Base-by-base conservation (phyloP, 1,140 invertebrate species). In the Diuraphis noxia region DNA sequence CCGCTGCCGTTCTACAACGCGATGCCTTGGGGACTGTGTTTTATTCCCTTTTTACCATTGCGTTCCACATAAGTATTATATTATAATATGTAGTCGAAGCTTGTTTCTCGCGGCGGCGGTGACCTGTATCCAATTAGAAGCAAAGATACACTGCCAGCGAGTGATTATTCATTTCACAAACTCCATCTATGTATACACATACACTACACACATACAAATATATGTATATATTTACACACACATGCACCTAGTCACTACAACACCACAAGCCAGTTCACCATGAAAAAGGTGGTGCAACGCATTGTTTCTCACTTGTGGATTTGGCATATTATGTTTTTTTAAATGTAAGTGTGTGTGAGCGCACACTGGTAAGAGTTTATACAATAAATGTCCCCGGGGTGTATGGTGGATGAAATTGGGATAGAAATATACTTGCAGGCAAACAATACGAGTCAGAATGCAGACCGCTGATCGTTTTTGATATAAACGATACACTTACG, bases 51-150 rank as follows among this genome's bases (percentile, higher is more conserved):
- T 84, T 43, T 43, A 84, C 41, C 82, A n/a, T 84, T 43, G 82
- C 82, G 82, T n/a, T n/a, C 30, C 30, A 41, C 23, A 84, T n/a
- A 84, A 41, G 81, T 84, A 41, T 30, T 36, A 43, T 25, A 43
- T n/a, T 23, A 41, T n/a, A 43, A 34, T 21, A 17, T 84, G n/a
- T 1, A 43, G 82, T 41, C 40, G 41, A 41, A 17, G 8, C 79
- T 6, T 84, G 34, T 43, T 17, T 30, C 17, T 13, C 41, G 40
- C 38, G 81, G 82, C 41, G 17, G 13, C 17, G 41, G 82, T 41
- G 41, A 46, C 82, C 82, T 43, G 82, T 84, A 84, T 46, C 41
- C 41, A 84, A 84, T 84, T 84, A 84, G 82, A 84, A 84, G 82
- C 34, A 84, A 46, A 34, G 82, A 84, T 84, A 19, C 41, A n/a